Evolutionary conservation across 2,888 invertebrate genomes (phyloP).

Genomic region (Fragum fragum): DNA sequence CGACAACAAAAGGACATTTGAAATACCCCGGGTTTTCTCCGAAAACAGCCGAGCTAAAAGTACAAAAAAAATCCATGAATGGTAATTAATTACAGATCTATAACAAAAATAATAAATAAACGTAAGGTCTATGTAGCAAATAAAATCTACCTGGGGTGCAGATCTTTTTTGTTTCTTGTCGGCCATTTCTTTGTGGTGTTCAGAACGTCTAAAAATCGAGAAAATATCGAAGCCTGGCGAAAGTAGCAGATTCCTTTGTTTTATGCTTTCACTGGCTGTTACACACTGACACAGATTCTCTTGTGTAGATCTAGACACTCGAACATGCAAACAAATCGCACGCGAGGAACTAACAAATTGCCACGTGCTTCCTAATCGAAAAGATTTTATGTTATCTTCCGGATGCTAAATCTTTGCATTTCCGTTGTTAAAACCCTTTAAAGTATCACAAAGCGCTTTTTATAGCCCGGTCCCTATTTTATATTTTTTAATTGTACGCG

Average conservation of each 20-base stretch:
- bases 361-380: background rate
- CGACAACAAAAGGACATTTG: no score
- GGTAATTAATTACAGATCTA: no score
- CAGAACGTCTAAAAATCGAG: background rate
- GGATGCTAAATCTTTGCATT: background rate
- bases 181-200: background rate
- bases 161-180: background rate
- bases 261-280: background rate
- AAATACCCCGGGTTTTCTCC: no score
- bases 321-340: no score
- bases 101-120: no score
- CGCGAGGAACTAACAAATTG: background rate
- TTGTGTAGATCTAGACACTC: background rate
- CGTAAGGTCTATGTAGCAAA: no score
- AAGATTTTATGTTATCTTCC: background rate
- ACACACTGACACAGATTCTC: slow-evolving; percentile 13
- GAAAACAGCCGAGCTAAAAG: no score
- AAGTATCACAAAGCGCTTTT: slow-evolving; percentile 8
- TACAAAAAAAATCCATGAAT: no score
- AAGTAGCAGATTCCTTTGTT: background rate
- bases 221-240: background rate
- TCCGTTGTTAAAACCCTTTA: background rate
- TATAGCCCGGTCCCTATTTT: background rate
- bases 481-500: background rate
- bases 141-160: background rate